Conservation (phyloP, 2,797 vertebrate genomes). For the Amblyraja radiata region DNA sequence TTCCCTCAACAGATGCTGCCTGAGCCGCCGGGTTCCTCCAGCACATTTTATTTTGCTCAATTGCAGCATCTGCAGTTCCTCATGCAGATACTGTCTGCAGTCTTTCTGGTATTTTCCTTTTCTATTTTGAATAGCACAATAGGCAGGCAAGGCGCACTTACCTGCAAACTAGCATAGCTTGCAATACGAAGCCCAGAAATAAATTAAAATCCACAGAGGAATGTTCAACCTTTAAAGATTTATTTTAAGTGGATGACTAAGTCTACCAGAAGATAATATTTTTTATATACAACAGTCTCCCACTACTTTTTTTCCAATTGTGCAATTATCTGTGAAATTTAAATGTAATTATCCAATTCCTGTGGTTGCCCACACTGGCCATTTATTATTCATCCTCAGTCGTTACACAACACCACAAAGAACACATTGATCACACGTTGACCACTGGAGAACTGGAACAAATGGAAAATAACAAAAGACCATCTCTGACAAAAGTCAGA, state of each 20-base stretch:
- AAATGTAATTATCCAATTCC: conserved; percentile 36
- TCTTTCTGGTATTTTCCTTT: no score
- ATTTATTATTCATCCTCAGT: conserved; percentile 3
- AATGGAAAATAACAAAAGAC: neutral
- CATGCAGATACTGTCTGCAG: no score
- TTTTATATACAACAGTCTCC: neutral
- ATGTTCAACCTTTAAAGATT: neutral
- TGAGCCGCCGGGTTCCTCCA: no score
- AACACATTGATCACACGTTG: neutral
- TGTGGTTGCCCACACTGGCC: conserved; percentile 14
- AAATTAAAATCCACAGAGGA: neutral
- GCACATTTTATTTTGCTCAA: no score
- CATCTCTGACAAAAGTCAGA: neutral
- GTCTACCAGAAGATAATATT: neutral
- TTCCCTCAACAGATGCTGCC: no score
- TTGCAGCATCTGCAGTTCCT: no score
- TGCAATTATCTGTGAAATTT: conserved; percentile 26
- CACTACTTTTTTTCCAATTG: conserved; percentile 8
- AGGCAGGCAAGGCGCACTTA: neutral
- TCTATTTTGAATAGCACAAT: no score
- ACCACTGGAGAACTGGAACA: conserved; percentile 19
- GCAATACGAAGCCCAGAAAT: neutral
- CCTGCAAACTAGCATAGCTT: conserved; percentile 14
- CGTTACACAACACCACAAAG: conserved; percentile 22
- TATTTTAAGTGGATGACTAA: conserved; percentile 29